Evolutionary conservation across 2,113 vertebrate genomes (phyloP), one percentile per base, ranked within the genome.

Genomic region (Odobenus rosmarus): DNA sequence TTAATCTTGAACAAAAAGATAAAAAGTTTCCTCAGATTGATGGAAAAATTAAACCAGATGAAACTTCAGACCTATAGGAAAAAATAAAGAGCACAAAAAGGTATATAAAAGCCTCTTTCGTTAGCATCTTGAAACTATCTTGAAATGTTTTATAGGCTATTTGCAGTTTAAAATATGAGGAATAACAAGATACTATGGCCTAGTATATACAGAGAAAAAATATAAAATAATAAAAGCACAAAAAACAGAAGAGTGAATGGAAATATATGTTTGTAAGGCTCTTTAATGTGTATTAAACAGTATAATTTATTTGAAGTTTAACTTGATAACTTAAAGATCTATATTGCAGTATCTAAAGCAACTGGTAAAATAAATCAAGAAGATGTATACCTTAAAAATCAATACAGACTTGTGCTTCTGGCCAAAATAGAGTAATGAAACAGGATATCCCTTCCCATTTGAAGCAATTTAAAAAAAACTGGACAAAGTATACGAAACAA

Each of bases 251-350:
- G 5, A 91, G 7, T 88, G 4, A 82, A 42, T 77, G 16, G 53
- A 97, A 93, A 82, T 64, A 87, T 7, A 89, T 7, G 69, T 51
- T 82, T 62, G 13, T 18, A 55, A 61, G 15, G 4, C 51, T 79
- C 26, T 69, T 92, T 83, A 90, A 92, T 23, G 9, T 69, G 69
- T 59, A 84, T 83, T 69, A 84, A 55, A 86, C 72, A 88, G 46
- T 77, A 89, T 89, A 86, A 97, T 67, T 97, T 94, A 86, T 83
- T 83, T 95, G 55, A 87, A 92, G 5, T 3, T 81, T 95, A 97
- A 62, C 13, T 51, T 57, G 74, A 51, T 90, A 90, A 74, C 69
- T 83, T 88, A 94, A 94, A 96, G 51, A 83, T 94, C 88, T 88
- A 87, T 95, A 19, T 79, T 88, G 8, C 42, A 93, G 77, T 92